Evolutionary conservation across 2,797 vertebrate genomes (phyloP).

Genomic region (Delichon dasypus): DNA sequence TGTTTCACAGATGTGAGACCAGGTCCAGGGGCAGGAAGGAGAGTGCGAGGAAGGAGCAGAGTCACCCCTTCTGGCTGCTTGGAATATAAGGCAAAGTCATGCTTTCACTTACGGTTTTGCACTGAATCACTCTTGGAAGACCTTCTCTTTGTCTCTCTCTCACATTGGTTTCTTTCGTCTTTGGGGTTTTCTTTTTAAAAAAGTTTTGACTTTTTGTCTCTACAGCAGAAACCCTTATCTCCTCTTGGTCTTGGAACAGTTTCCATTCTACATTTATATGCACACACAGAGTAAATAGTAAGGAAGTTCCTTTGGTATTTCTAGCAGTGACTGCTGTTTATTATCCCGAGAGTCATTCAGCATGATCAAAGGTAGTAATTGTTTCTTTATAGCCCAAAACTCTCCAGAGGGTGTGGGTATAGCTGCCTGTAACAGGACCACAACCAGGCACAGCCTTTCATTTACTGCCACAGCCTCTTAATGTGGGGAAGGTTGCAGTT

Average conservation of each 20-base stretch:
- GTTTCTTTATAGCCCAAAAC: neutral
- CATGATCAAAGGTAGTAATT: neutral
- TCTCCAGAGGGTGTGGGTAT: neutral
- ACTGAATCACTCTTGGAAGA: neutral
- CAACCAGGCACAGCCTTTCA: neutral
- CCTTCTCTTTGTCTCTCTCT: neutral
- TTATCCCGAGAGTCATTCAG: neutral
- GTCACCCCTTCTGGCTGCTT: fast-evolving
- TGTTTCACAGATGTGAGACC: fast-evolving
- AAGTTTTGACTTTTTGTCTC: neutral
- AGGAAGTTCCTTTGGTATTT: neutral
- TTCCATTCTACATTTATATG: neutral
- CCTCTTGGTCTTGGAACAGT: neutral
- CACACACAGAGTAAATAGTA: neutral
- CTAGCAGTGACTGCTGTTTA: neutral
- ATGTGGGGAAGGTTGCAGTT: neutral
- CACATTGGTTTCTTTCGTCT: neutral
- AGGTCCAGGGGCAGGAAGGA: neutral
- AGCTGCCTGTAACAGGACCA: neutral
- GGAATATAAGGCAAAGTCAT: neutral
- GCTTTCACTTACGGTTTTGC: neutral
- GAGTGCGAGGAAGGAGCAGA: neutral
- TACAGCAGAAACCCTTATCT: neutral
- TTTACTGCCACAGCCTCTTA: neutral
- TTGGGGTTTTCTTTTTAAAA: neutral